Percentiles rank a stretch among this genome's conserved stretches.
These are phyloP conservation scores for Cataglyphis livida DNA, from an alignment of 2,888 invertebrate species.

Conservation along the genomic window DNA sequence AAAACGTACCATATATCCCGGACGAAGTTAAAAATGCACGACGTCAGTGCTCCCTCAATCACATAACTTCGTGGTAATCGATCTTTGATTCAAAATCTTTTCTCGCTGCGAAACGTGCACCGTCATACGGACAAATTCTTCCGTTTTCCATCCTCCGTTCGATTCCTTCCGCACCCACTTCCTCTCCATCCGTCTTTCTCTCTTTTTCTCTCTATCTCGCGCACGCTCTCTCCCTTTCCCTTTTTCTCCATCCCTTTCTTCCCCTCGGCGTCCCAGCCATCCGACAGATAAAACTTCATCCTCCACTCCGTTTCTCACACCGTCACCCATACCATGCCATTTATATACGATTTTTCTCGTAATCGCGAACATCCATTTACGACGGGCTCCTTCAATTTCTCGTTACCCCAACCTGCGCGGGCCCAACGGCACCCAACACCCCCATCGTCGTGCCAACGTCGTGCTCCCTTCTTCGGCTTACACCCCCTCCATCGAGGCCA, in stretches of 20 bases:
- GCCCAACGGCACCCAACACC: conserved; percentile 35
- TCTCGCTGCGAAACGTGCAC: conserved; percentile 63
- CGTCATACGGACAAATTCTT: conserved; percentile 67
- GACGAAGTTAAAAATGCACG: conserved; percentile 65
- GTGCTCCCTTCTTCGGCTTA: conserved; percentile 51
- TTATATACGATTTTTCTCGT: conserved; percentile 84
- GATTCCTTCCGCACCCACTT: conserved; percentile 21
- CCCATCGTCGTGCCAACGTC: conserved; percentile 34
- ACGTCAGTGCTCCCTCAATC: conserved; percentile 61
- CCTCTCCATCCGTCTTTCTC: not conserved
- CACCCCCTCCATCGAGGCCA: conserved; percentile 57
- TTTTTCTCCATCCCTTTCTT: conserved; percentile 31
- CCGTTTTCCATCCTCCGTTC: conserved; percentile 48
- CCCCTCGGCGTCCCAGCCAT: conserved; percentile 40
- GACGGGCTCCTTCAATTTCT: conserved; percentile 83
- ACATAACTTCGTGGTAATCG: conserved; percentile 72
- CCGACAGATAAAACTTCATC: conserved; percentile 81
- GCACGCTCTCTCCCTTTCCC: conserved; percentile 13
- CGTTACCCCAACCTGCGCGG: conserved; percentile 75
- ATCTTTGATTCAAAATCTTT: conserved; percentile 76
- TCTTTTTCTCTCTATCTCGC: conserved; percentile 14
- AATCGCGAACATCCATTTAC: conserved; percentile 84
- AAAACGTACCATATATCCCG: conserved; percentile 17
- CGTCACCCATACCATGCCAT: conserved; percentile 73
- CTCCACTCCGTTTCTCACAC: conserved; percentile 68